Evolutionary conservation across 2,797 vertebrate species (phyloP).

Genomic region (Thripadectes ignobilis): DNA sequence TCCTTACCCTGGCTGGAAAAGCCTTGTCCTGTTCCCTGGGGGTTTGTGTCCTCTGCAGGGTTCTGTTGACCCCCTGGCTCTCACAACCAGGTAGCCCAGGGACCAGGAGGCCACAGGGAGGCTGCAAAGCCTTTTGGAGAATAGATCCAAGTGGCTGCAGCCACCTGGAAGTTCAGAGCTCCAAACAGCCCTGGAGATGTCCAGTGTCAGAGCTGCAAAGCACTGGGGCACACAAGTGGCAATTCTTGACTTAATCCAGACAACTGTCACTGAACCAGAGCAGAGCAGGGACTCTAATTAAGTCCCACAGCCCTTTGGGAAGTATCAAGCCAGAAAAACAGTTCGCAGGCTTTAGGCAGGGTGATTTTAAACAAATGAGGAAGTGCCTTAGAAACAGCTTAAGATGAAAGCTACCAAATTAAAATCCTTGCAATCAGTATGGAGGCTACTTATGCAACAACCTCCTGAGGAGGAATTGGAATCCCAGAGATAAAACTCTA

Average conservation of each 20-base stretch:
- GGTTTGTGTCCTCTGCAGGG: neutral
- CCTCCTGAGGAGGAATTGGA: constrained; percentile 63
- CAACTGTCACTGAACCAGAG: constrained; percentile 30
- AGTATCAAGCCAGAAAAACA: constrained; percentile 58
- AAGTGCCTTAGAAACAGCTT: constrained; percentile 61
- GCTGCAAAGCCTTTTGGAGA: neutral
- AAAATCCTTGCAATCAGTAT: constrained; percentile 62
- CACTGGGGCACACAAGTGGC: neutral
- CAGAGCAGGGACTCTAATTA: constrained; percentile 45
- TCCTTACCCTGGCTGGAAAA: neutral
- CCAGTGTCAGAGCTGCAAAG: neutral
- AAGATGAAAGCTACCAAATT: constrained; percentile 68
- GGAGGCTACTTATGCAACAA: constrained; percentile 65
- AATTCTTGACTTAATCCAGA: constrained; percentile 59
- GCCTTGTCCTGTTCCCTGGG: neutral
- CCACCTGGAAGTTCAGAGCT: neutral
- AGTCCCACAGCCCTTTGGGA: constrained; percentile 47
- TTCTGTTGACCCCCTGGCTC: neutral
- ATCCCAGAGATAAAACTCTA: constrained; percentile 63
- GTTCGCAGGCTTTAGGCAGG: constrained; percentile 37
- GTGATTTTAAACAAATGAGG: constrained; percentile 67
- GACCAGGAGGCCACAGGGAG: neutral
- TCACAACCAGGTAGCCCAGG: neutral
- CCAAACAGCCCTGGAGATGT: neutral
- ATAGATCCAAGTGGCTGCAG: neutral